A percentile compares a stretch with the other conserved stretches of the same genome.
phyloP scores from a whole-genome alignment of 2,797 vertebrate genomes.

The Vireo griseus region DNA sequence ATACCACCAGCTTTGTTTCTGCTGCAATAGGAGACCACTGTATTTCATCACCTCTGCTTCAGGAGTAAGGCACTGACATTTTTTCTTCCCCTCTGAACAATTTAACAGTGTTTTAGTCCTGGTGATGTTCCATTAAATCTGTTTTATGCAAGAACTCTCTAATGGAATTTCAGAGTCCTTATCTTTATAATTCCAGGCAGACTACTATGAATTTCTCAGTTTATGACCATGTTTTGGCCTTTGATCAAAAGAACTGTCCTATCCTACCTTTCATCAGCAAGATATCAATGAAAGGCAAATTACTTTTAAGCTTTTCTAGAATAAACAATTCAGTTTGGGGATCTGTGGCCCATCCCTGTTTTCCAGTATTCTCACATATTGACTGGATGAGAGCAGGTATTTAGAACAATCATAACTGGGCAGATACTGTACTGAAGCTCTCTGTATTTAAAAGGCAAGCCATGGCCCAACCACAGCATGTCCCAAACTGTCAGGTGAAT shows the following conservation, averaged over 20 bases:
- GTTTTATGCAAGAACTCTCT: not conserved
- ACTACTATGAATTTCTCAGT: not conserved
- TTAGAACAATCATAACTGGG: not conserved
- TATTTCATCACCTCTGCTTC: not conserved
- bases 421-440: not conserved
- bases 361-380: not conserved
- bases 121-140: not conserved
- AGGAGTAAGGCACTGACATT: not conserved
- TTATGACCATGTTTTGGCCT: not conserved
- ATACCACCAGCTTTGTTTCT: not conserved
- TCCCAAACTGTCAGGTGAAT: not conserved
- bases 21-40: not conserved
- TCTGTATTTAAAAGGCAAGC: not conserved
- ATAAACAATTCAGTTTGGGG: not conserved
- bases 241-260: not conserved
- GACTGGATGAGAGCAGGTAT: not conserved
- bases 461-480: not conserved
- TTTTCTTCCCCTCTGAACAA: not conserved
- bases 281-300: not conserved
- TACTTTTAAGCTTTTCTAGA: not conserved
- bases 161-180: not conserved
- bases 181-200: not conserved
- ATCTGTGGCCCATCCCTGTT: not conserved
- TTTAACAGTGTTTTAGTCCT: not conserved
- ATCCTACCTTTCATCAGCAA: not conserved